phyloP scores from a whole-genome alignment of 2,888 invertebrate genomes.

The Chaetogeoica ovagalla region DNA sequence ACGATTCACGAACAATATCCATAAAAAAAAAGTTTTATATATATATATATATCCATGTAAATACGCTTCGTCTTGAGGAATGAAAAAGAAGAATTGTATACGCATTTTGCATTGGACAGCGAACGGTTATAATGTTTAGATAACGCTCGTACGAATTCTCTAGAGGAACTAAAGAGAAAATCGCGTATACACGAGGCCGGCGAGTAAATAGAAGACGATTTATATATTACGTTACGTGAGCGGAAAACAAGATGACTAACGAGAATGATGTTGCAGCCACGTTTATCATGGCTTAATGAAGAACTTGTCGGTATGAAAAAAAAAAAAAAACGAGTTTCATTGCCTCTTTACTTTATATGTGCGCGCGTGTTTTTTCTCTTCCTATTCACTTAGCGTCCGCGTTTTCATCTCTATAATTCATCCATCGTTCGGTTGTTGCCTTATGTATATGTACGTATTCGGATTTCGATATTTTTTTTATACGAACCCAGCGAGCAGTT shows the following conservation, averaged over 20 bases:
- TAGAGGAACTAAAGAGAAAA: not conserved
- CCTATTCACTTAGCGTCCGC: no score
- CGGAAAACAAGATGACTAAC: conserved; percentile 24
- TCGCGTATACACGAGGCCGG: not conserved
- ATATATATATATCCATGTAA: no score
- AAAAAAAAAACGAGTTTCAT: conserved; percentile 24
- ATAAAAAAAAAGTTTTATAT: no score
- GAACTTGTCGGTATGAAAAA: conserved; percentile 34
- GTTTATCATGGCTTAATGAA: conserved; percentile 38
- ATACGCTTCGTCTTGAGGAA: no score
- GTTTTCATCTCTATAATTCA: no score
- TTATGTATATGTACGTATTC: no score
- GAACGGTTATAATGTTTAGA: not conserved
- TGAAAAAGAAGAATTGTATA: not conserved
- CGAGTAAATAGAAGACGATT: conserved; percentile 15
- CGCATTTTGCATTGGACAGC: not conserved
- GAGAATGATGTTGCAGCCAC: not conserved
- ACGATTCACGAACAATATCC: no score
- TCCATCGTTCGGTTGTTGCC: no score
- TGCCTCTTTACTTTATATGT: not conserved
- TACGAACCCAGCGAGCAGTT: no score
- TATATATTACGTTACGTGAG: conserved; percentile 13
- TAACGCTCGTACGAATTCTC: not conserved
- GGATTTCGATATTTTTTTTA: no score
- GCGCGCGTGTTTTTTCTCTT: not conserved